Evolutionary conservation across 2,797 vertebrate genomes (phyloP).

Genomic region (Syndactyla subalaris): DNA sequence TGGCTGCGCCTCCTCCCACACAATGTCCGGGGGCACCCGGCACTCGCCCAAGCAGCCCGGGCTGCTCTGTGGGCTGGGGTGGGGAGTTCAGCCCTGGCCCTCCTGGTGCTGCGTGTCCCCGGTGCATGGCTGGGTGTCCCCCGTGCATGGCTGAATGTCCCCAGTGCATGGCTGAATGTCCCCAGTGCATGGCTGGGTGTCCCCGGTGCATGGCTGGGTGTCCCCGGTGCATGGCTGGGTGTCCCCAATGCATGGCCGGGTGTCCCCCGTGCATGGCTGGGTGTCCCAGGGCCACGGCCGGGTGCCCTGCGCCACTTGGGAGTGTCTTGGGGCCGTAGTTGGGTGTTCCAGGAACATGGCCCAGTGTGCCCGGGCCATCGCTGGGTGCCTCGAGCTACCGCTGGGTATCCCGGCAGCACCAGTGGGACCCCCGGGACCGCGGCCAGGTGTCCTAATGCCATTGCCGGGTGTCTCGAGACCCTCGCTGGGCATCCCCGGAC

Average conservation of each 20-base stretch:
- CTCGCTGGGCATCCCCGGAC: not conserved
- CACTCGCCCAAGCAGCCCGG: fast-evolving
- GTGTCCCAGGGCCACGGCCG: too few relatives aligned
- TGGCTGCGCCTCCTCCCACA: fast-evolving
- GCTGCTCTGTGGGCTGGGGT: not conserved
- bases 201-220: too few relatives aligned
- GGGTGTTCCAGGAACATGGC: too few relatives aligned
- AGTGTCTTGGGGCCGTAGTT: too few relatives aligned
- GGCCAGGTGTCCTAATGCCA: not conserved
- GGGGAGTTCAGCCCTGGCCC: not conserved
- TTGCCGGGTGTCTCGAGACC: not conserved
- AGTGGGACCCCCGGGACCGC: too few relatives aligned
- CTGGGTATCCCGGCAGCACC: fast-evolving
- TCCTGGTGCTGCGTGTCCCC: not conserved
- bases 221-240: too few relatives aligned
- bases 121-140: too few relatives aligned
- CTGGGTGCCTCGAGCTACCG: not conserved
- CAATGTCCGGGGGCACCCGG: not conserved
- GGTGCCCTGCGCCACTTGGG: not conserved
- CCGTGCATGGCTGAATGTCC: not conserved
- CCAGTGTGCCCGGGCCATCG: not conserved
- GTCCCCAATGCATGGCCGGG: too few relatives aligned
- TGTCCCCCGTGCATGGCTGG: not conserved
- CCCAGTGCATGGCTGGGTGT: too few relatives aligned
- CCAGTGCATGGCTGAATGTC: not conserved